Evolutionary conservation across 2,888 invertebrate species (phyloP), one percentile per base, ranked within the genome.

Genomic region (Polietes domitor): DNA sequence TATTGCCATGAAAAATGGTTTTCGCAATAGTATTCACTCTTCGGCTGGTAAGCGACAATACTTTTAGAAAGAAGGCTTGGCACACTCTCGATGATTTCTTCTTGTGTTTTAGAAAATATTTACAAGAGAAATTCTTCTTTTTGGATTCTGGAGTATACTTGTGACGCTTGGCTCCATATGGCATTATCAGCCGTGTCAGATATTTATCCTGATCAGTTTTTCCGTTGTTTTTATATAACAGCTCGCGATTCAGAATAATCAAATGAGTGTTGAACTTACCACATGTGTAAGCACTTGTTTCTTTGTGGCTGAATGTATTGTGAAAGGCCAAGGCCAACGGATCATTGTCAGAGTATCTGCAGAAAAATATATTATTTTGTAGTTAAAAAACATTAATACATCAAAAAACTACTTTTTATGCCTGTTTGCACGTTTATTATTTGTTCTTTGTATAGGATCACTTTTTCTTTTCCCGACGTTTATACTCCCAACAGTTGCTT

Each of bases 51-150:
- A 71, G 7, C 71, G 47, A 58, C 47, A 75, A 47, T 63, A 58
- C 75, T 77, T 77, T 70, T 68, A 73, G 50, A n/a, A n/a, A n/a
- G n/a, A n/a, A n/a, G n/a, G n/a, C n/a, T n/a, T n/a, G n/a, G n/a
- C n/a, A n/a, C n/a, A 77, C 71, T 53, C 55, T 74, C 43, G 55
- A 43, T 58, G 61, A 78, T 50, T 72, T 72, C 10, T 63, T 72
- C 47, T 78, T 77, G 50, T 68, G 55, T 79, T 74, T 79, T 26
- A 79, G 55, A 68, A 74, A 79, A 79, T 74, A 77, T 41, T 75
- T 80, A 41, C 70, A 58, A 68, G 75, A 80, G 74, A 58, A 79
- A 32, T 65, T 58, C 37, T 61, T 53, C 19, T 80, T 74, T 61
- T 80, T 80, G 37, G 24, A 68, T 78, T 70, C 12, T 78, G 32